Conservation (phyloP, 2,888 invertebrate species). For the Drosophila sordidapex region DNA sequence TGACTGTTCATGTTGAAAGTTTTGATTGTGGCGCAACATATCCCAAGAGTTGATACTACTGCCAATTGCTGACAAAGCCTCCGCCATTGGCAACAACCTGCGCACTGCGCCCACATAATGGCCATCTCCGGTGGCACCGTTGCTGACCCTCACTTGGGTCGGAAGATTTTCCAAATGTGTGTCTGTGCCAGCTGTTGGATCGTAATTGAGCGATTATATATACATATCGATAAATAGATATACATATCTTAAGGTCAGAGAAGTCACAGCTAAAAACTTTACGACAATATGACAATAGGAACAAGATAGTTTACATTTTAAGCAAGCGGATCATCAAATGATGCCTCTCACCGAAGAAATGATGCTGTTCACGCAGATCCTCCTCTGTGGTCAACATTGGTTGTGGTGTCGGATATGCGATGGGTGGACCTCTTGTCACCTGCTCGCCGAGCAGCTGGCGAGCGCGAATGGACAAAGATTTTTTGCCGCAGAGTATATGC, state of each 20-base stretch:
- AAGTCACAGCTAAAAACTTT: neutral
- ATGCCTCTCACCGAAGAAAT: conserved; percentile 44
- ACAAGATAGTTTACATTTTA: neutral
- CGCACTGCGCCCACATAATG: conserved; percentile 26
- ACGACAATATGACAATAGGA: neutral
- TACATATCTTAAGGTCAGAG: neutral
- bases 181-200: conserved; percentile 23
- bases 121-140: conserved; percentile 51
- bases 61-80: no score
- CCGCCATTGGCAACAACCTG: neutral
- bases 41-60: conserved; percentile 16
- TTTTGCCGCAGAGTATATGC: conserved; percentile 24
- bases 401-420: conserved; percentile 15
- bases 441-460: conserved; percentile 42
- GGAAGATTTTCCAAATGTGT: neutral
- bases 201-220: neutral
- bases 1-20: neutral
- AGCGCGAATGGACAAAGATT: conserved; percentile 26
- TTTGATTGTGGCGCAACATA: conserved; percentile 4
- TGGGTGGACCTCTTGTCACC: neutral
- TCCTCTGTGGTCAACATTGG: conserved; percentile 22
- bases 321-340: neutral
- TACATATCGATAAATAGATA: neutral
- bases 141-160: conserved; percentile 33
- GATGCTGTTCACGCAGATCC: conserved; percentile 33